Percentiles rank a stretch among this genome's conserved stretches.
Conservation (phyloP, 2,888 invertebrate species). For the Parthenolecanium corni region DNA sequence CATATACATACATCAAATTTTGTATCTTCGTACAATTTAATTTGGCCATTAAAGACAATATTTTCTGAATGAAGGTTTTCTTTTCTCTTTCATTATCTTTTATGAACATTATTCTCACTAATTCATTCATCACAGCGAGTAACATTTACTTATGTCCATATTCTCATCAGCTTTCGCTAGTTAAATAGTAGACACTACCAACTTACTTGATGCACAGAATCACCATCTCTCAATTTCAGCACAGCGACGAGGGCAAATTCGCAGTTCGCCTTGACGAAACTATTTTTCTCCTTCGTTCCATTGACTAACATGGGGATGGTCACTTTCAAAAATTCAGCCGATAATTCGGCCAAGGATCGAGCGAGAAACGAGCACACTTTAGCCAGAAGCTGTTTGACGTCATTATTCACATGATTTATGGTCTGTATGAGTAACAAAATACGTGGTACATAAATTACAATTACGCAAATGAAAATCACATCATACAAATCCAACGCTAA, state of each 20-base stretch:
- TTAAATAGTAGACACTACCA: too few relatives aligned
- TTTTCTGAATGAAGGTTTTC: too few relatives aligned
- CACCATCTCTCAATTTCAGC: slow-evolving; percentile 64
- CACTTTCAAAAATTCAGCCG: slow-evolving; percentile 59
- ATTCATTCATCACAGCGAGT: too few relatives aligned
- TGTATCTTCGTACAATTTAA: too few relatives aligned
- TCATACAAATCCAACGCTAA: not conserved
- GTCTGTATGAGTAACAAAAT: slow-evolving; percentile 44
- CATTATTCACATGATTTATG: slow-evolving; percentile 88
- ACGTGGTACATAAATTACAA: not conserved
- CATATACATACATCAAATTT: too few relatives aligned
- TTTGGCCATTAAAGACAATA: too few relatives aligned
- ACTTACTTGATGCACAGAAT: slow-evolving; percentile 42
- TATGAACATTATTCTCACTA: too few relatives aligned
- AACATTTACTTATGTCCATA: too few relatives aligned
- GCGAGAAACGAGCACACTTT: slow-evolving; percentile 66
- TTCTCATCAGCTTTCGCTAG: too few relatives aligned
- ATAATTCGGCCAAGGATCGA: slow-evolving; percentile 49
- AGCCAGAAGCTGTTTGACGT: slow-evolving; percentile 83
- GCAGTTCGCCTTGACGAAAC: slow-evolving; percentile 84
- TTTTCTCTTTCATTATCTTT: too few relatives aligned
- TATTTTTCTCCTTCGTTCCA: slow-evolving; percentile 96
- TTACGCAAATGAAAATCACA: not conserved
- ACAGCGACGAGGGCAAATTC: slow-evolving; percentile 83
- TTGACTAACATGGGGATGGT: slow-evolving; percentile 87